Conservation (phyloP, 2,113 vertebrate species). For the Megaleporinus macrocephalus region DNA sequence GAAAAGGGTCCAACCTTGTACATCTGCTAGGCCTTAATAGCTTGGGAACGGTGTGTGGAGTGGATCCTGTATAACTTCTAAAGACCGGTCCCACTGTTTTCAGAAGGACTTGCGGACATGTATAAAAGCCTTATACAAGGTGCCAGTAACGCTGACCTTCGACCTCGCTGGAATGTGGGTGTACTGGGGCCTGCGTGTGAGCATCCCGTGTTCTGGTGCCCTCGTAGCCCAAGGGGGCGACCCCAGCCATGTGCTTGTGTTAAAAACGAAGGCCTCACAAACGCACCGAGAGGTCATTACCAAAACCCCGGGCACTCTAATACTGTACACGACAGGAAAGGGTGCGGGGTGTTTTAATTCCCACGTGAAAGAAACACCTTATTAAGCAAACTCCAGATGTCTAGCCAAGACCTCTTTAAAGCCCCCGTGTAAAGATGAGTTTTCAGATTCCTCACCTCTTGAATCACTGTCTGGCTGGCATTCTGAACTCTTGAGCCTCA, state of each 20-base stretch:
- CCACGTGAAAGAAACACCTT: slow-evolving; percentile 32
- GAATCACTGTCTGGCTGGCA: neutral
- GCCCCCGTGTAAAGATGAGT: slow-evolving; percentile 24
- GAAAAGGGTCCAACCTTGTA: slow-evolving; percentile 29
- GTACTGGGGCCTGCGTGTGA: slow-evolving; percentile 70
- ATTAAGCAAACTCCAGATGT: slow-evolving; percentile 50
- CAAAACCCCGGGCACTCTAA: slow-evolving; percentile 39
- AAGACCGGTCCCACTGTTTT: slow-evolving; percentile 47
- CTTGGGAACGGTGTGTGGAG: slow-evolving; percentile 67
- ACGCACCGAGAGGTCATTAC: slow-evolving; percentile 37
- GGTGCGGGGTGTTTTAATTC: slow-evolving; percentile 30
- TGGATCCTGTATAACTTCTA: slow-evolving; percentile 53
- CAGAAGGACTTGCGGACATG: slow-evolving; percentile 50
- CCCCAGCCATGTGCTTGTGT: slow-evolving; percentile 71
- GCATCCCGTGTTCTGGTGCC: slow-evolving; percentile 69
- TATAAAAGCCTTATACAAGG: slow-evolving; percentile 76
- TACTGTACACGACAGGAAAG: slow-evolving; percentile 41
- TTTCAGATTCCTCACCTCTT: slow-evolving; percentile 25
- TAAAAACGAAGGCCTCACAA: slow-evolving; percentile 64
- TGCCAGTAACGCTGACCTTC: slow-evolving; percentile 71
- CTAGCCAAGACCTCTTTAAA: slow-evolving; percentile 17
- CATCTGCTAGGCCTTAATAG: slow-evolving; percentile 59
- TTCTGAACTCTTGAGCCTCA: neutral
- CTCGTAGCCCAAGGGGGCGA: slow-evolving; percentile 59
- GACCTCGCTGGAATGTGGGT: slow-evolving; percentile 69